These are phyloP conservation scores for Laticauda colubrina DNA, from an alignment of 2,113 vertebrate genomes.

Conservation along the genomic window DNA sequence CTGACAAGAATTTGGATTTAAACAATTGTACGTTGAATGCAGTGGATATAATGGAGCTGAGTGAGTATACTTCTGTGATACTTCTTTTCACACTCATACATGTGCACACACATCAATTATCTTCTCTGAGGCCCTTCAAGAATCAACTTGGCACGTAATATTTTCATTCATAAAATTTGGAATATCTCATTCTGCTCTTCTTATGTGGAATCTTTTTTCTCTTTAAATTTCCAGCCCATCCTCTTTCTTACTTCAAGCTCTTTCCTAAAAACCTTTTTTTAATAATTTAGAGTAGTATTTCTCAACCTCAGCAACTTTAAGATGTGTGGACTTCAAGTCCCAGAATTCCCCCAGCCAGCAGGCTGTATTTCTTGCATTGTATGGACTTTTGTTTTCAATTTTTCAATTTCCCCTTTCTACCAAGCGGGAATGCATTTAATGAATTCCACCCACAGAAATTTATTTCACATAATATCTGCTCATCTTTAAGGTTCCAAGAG, in stretches of 20 bases:
- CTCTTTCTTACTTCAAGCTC: not conserved
- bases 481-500: not conserved
- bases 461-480: not conserved
- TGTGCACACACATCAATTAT: not conserved
- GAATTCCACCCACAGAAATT: not conserved
- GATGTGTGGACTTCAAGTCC: not conserved
- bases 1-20: conserved; percentile 70
- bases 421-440: not conserved
- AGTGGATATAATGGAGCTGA: conserved; percentile 73
- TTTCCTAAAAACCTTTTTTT: not conserved
- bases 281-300: not conserved
- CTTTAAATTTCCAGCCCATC: not conserved
- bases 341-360: not conserved
- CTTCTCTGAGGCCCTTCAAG: not conserved
- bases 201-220: not conserved
- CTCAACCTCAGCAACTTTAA: not conserved
- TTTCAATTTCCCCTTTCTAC: not conserved
- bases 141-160: conserved; percentile 11
- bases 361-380: not conserved
- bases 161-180: not conserved
- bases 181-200: not conserved
- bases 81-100: not conserved
- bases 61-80: conserved; percentile 57
- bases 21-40: conserved; percentile 76
- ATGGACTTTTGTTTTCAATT: not conserved